Conservation (phyloP, 2,113 vertebrate species). For the Mixornis gularis region DNA sequence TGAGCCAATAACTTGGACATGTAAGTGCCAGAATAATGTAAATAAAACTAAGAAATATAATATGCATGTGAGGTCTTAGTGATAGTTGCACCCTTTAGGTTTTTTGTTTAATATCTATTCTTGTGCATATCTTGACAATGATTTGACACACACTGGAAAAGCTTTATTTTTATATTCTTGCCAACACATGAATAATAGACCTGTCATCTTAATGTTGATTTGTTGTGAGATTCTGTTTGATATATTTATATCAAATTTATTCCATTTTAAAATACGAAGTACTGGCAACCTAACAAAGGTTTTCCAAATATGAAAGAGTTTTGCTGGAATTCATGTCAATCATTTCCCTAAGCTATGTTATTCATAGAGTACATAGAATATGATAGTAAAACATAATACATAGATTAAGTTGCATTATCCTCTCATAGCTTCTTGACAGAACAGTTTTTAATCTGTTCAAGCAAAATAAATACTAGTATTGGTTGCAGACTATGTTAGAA, state of each 20-base stretch:
- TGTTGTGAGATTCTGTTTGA: neutral
- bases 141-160: neutral
- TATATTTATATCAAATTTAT: neutral
- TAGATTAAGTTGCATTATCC: neutral
- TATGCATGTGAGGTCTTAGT: neutral
- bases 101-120: neutral
- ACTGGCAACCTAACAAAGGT: conserved; percentile 11
- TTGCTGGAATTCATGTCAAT: neutral
- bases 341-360: neutral
- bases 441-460: neutral
- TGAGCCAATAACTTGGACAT: neutral
- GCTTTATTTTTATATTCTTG: neutral
- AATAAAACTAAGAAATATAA: conserved; percentile 3
- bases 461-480: neutral
- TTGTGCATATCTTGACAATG: neutral
- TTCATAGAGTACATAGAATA: neutral
- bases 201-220: neutral
- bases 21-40: neutral
- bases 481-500: neutral
- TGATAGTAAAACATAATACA: neutral
- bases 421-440: neutral
- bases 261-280: neutral
- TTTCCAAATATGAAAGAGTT: neutral
- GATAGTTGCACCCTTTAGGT: neutral
- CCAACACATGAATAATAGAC: neutral